Evolutionary conservation across 2,113 vertebrate genomes (phyloP).

Genomic region (Callopanchax toddi): DNA sequence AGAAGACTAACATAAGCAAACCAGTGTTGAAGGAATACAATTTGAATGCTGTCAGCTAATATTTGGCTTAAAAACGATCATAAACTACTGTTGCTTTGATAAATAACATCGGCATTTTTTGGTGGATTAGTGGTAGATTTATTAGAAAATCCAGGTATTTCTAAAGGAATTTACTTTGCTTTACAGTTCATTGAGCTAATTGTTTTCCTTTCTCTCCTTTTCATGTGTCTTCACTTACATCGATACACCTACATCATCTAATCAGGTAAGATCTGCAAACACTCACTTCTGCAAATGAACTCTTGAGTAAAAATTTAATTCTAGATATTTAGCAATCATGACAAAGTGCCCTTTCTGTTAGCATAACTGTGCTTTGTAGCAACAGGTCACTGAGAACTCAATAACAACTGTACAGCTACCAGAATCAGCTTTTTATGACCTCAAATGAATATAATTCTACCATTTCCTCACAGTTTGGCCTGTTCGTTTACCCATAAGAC

Average conservation of each 20-base stretch:
- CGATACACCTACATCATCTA: conserved; percentile 29
- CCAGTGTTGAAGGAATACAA: conserved; percentile 3
- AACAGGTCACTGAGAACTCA: too few species aligned
- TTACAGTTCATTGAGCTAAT: conserved; percentile 38
- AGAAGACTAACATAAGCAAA: too few species aligned
- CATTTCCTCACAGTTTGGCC: background rate
- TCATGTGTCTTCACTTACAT: conserved; percentile 9
- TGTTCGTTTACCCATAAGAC: conserved; percentile 11
- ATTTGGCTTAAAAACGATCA: background rate
- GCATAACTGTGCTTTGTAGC: too few species aligned
- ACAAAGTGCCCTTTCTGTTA: background rate
- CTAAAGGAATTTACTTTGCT: conserved; percentile 39
- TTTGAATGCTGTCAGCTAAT: conserved; percentile 17
- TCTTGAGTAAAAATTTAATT: background rate
- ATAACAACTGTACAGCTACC: background rate
- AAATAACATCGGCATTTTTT: background rate
- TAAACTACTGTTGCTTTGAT: background rate
- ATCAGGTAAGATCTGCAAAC: conserved; percentile 66
- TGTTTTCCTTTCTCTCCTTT: conserved; percentile 28
- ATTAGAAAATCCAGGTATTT: conserved; percentile 10
- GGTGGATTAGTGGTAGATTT: background rate
- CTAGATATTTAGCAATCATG: background rate
- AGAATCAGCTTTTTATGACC: conserved; percentile 20
- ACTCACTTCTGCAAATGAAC: background rate
- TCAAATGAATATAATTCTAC: background rate